Conservation (phyloP, 2,113 vertebrate genomes). For the Cololabis saira region DNA sequence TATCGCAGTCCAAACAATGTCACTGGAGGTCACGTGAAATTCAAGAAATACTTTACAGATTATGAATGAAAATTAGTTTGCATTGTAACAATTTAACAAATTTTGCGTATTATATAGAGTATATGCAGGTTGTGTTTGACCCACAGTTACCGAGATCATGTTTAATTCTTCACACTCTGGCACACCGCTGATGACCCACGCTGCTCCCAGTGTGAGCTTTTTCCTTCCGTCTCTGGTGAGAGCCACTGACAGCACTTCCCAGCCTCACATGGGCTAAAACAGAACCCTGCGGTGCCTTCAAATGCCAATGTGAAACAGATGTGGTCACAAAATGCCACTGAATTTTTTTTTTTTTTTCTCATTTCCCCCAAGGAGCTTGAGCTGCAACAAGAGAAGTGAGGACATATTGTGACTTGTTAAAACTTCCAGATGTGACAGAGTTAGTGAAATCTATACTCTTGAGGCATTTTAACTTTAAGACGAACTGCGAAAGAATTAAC, state of each 20-base stretch:
- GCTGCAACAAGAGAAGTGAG: slow-evolving; percentile 39
- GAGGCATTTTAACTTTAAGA: slow-evolving; percentile 20
- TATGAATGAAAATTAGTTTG: too few species aligned
- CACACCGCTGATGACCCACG: slow-evolving; percentile 32
- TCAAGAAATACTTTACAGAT: slow-evolving; percentile 15
- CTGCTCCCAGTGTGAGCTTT: slow-evolving; percentile 36
- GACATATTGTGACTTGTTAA: slow-evolving; percentile 30
- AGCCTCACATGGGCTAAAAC: slow-evolving; percentile 62
- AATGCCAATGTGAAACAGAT: slow-evolving; percentile 70
- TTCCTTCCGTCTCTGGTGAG: slow-evolving; percentile 43
- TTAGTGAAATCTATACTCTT: neutral
- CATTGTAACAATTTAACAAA: too few species aligned
- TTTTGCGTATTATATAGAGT: too few species aligned
- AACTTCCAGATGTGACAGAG: neutral
- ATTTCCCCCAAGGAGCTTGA: neutral
- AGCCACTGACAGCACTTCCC: slow-evolving; percentile 49
- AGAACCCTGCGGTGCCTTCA: slow-evolving; percentile 63
- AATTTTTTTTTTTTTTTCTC: slow-evolving; percentile 10
- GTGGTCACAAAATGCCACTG: slow-evolving; percentile 41
- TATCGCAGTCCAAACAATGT: slow-evolving; percentile 50
- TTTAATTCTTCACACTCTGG: slow-evolving; percentile 46
- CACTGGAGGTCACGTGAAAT: slow-evolving; percentile 46
- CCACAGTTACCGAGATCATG: neutral
- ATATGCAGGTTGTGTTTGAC: slow-evolving; percentile 16
- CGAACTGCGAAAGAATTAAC: slow-evolving; percentile 2